A percentile compares a stretch with the other conserved stretches of the same genome.
Conservation (phyloP, 2,888 invertebrate species). For the Tyria jacobaeae region DNA sequence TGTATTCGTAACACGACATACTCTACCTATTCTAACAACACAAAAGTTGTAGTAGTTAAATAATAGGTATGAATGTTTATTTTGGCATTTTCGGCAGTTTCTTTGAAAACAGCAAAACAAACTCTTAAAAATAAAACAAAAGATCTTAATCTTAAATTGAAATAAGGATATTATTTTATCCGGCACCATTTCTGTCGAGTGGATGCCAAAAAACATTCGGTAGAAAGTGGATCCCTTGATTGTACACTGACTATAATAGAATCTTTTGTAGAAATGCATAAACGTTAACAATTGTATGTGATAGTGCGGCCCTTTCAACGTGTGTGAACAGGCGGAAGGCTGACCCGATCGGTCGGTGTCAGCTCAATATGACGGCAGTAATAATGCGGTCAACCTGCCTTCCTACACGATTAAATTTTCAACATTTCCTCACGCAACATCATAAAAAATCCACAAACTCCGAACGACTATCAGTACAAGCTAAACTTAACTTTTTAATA, state of each 20-base stretch:
- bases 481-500: conserved; percentile 49
- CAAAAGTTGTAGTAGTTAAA: background rate
- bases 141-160: conserved; percentile 25
- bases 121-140: conserved; percentile 5
- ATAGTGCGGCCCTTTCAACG: conserved; percentile 45
- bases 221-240: conserved; percentile 25
- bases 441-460: conserved; percentile 52
- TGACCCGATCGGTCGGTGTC: conserved; percentile 70
- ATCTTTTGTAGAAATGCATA: conserved; percentile 24
- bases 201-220: conserved; percentile 28
- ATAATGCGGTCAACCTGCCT: conserved; percentile 66
- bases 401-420: conserved; percentile 74
- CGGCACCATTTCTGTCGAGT: conserved; percentile 28
- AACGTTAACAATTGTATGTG: conserved; percentile 49
- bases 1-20: too few species aligned
- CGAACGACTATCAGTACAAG: conserved; percentile 36
- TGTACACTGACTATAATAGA: conserved; percentile 39
- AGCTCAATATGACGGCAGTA: conserved; percentile 73
- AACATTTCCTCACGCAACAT: conserved; percentile 68
- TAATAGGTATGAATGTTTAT: background rate
- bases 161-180: conserved; percentile 32
- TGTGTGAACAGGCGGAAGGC: conserved; percentile 53
- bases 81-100: background rate
- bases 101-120: conserved; percentile 1
- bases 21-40: too few species aligned